phyloP scores from a whole-genome alignment of 2,113 vertebrate species.

The Mobula birostris region DNA sequence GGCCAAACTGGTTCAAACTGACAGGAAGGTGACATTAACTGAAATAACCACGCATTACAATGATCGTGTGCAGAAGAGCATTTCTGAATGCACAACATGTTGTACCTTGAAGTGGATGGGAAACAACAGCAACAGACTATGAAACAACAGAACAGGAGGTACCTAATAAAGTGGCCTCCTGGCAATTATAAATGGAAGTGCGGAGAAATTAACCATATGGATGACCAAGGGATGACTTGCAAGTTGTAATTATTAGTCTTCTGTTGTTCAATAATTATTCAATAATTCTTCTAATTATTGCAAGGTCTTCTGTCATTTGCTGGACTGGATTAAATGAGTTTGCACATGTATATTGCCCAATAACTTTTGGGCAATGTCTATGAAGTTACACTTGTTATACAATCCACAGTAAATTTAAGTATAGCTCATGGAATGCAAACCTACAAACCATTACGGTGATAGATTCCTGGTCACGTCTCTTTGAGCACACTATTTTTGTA shows the following conservation, averaged over 20 bases:
- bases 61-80: too few relatives aligned
- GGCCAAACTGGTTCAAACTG: too few relatives aligned
- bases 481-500: not conserved
- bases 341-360: not conserved
- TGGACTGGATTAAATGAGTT: not conserved
- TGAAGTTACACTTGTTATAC: not conserved
- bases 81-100: too few relatives aligned
- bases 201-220: not conserved
- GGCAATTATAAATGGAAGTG: not conserved
- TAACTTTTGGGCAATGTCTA: not conserved
- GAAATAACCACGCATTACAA: too few relatives aligned
- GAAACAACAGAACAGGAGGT: too few relatives aligned
- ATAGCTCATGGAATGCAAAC: not conserved
- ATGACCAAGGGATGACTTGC: not conserved
- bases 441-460: not conserved
- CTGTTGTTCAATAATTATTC: too few relatives aligned
- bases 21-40: too few relatives aligned
- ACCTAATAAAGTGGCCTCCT: too few relatives aligned
- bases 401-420: not conserved
- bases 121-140: too few relatives aligned
- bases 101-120: too few relatives aligned
- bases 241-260: not conserved
- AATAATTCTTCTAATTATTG: too few relatives aligned
- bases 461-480: not conserved
- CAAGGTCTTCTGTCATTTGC: not conserved